Evolutionary conservation across 2,888 invertebrate species (phyloP), one percentile per base, ranked within the genome.

Genomic region (Heliconius erato): DNA sequence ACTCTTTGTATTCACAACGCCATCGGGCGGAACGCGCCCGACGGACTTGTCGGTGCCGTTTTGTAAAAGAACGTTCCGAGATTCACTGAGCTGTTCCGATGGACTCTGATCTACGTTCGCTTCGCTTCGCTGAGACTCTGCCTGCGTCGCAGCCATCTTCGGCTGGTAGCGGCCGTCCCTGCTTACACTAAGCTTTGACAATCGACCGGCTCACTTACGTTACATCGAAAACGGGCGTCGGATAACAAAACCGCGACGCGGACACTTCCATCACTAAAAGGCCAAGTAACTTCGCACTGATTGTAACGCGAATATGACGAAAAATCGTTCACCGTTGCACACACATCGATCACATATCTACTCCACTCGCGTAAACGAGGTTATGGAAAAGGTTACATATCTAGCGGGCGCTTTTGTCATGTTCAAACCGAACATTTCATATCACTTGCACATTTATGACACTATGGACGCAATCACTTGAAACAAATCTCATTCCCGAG

Each of bases 71-170:
- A 92, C 93, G 96, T 97, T 97, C 96, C 97, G 97, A 96, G 97
- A 96, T 95, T 97, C 97, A 95, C 96, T 96, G 94, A 96, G 96
- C 96, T 96, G 97, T 91, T 97, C 97, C 93, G 96, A 95, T 94
- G 96, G 96, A 96, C 96, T 97, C 95, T 97, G 97, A 92, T 97
- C 96, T 93, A 97, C 96, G 95, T 96, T 97, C 94, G 96, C 96
- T 97, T 97, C 97, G 97, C 97, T 97, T 96, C 97, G 97, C 96
- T 97, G 97, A 96, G 97, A 97, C 97, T 97, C 97, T 96, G 97
- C 97, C 97, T 97, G 97, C 97, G 97, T 97, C 97, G 98, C 97
- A 97, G 98, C 98, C 98, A 98, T 98, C 97, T 97, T 97, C 96
- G 94, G 96, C 96, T 94, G 96, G 93, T 94, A 92, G 96, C 96